Evolutionary conservation across 2,797 vertebrate species (phyloP), one percentile per base, ranked within the genome.

Genomic region (Cryptoprocta ferox): DNA sequence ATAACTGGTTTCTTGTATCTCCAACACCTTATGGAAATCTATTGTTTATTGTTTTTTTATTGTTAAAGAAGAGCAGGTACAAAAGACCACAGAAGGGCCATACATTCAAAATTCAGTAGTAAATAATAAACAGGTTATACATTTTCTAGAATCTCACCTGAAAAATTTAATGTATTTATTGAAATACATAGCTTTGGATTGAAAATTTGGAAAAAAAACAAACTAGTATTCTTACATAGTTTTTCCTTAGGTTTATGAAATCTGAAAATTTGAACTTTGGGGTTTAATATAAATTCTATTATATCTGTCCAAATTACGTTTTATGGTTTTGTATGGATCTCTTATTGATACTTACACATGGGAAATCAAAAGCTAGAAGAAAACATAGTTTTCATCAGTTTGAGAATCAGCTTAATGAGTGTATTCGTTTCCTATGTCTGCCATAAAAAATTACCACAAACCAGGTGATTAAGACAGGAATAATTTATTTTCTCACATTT

Each of bases 121-220:
- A 86, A 95, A 92, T 89, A 91, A 45, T 28, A 93, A 93, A 94
- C 75, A 73, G 28, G 1, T 90, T 89, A 56, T 91, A 30, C 0
- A 48, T 50, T 75, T 87, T 96, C 73, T 92, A 63, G n/a, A 89
- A 76, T 92, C 39, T 95, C 53, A 50, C 66, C 37, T 83, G 63
- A 96, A 65, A 89, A 75, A 73, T 61, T 91, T 91, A 91, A 71
- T 80, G 26, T 90, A n/a, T 86, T 95, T 78, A 53, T 84, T 95
- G 56, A 86, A 82, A 32, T 91, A 42, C 6, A 45, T 80, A 4
- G 15, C 42, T 95, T 71, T 9, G 45, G 21, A 76, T 63, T 86
- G 26, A 86, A 95, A 76, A 50, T 82, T n/a, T 79, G 3, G 89
- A 35, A 78, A 61, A 61, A 73, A 8, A 65, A 18, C 5, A 24